Evolutionary conservation across 2,797 vertebrate genomes (phyloP), one percentile per base, ranked within the genome.

Genomic region (Parotocinclus haroldoi): DNA sequence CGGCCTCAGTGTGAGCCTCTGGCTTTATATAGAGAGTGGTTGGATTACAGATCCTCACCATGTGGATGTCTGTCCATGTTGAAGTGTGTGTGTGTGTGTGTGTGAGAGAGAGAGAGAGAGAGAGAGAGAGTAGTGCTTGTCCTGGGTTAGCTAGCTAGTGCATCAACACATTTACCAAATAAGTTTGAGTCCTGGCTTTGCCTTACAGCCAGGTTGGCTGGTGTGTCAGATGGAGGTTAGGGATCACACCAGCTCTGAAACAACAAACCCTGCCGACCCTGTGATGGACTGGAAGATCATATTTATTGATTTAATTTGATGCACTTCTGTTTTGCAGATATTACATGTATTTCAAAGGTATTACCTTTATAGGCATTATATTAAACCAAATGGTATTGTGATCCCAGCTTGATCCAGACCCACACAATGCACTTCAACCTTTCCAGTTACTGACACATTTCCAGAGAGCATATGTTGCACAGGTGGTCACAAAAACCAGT

Each of bases 1-100:
- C 84, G 78, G 45, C 58, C 59, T 71, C 72, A 63, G 71, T 55
- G 74, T 71, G 74, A 73, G 73, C 75, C 51, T 45, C 52, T 63
- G 73, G 72, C 73, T 78, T 78, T 78, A 74, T 73, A 69, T 75
- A 73, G 71, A 74, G 68, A 69, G 70, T 46, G 59, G 57, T 69
- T 17, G 68, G 73, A 78, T 78, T 73, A 77, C 53, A 71, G 46
- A 44, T 69, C 45, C 55, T 57, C 42, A 11, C 9, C 42, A 49
- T 66, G 50, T 57, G 63, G 56, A 48, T 71, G 64, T 74, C 61
- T 60, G 58, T 57, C 57, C 37, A 36, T 52, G 53, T 54, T 12
- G 6, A 9, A 6, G 6, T 69, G 67, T 69, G 16, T 45, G 67
- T 46, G 48, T 49, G 55, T 11, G 1, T 27, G 27, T 27, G 27